These are phyloP conservation scores for Cyanocitta stelleri DNA, from an alignment of 2,113 vertebrate species.

Conservation along the genomic window DNA sequence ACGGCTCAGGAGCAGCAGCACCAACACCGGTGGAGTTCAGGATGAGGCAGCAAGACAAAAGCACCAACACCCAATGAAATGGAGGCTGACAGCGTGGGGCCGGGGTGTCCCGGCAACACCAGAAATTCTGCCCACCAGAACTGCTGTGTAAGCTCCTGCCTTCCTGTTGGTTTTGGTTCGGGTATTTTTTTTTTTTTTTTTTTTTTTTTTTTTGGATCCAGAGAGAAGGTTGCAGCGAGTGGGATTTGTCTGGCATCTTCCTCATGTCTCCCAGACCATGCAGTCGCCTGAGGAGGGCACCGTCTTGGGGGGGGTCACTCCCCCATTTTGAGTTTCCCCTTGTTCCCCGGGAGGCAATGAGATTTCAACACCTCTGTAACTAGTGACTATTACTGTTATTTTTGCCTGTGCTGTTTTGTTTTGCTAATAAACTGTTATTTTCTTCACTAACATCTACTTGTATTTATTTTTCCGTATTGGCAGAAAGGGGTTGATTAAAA, in stretches of 20 bases:
- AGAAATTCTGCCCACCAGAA: neutral
- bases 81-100: too few species aligned
- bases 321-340: neutral
- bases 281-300: rapidly evolving
- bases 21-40: neutral
- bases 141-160: neutral
- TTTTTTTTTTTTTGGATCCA: neutral
- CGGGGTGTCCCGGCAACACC: rapidly evolving
- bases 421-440: neutral
- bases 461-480: neutral
- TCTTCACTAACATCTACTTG: rapidly evolving
- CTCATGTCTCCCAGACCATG: neutral
- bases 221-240: neutral
- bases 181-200: too few species aligned
- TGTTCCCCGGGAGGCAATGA: neutral
- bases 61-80: neutral
- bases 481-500: neutral
- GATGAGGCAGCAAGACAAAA: neutral
- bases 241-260: too few species aligned
- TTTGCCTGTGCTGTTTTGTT: neutral
- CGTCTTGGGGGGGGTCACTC: rapidly evolving
- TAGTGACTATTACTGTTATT: neutral
- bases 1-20: neutral
- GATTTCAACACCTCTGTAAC: neutral
- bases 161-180: too few species aligned